Base-by-base conservation (phyloP, 2,888 invertebrate genomes). In the Drosophila hamatofila region DNA sequence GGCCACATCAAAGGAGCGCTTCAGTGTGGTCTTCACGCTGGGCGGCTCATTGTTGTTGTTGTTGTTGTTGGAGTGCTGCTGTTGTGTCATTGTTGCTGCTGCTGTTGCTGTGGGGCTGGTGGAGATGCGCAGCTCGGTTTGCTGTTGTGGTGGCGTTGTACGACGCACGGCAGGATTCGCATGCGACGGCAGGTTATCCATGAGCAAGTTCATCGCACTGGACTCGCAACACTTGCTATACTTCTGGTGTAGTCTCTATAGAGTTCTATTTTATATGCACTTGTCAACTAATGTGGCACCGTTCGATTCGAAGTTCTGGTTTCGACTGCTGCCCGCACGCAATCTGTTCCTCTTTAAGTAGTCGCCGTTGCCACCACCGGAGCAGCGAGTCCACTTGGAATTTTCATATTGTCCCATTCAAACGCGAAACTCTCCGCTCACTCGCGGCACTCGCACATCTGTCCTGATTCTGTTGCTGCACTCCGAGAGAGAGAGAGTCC, bases 1-100 rank as follows among this genome's bases (percentile, higher is more conserved):
- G 0, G 97, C 97, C 12, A 98, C 97, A 91, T 98, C 97, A 91
- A 98, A 98, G 0, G 97, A 96, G 18, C 98, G 94, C 89, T 98
- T 98, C n/a, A 92, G 78, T 79, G 92, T 89, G 0, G 86, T 81
- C 83, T 94, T 89, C 93, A 91, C 83, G 54, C 72, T 85, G 37
- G 80, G 65, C 27, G 73, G 69, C n/a, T 83, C 81, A 58, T 76
- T 91, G 64, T 75, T 90, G 56, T 76, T 90, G 41, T 79, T 82
- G 93, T 93, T 88, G 67, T 93, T 63, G 66, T 81, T 87, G 59
- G 69, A 81, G 37, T 44, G 61, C 49, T 65, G 65, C 77, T 71
- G 78, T n/a, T 78, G 78, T 21, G 73, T 74, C 78, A 62, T 78
- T 35, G 57, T n/a, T 21, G 54, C 16, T 11, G 35, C 14, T 39